phyloP scores from a whole-genome alignment of 2,888 invertebrate species.

The Mesorhabditis belari region DNA sequence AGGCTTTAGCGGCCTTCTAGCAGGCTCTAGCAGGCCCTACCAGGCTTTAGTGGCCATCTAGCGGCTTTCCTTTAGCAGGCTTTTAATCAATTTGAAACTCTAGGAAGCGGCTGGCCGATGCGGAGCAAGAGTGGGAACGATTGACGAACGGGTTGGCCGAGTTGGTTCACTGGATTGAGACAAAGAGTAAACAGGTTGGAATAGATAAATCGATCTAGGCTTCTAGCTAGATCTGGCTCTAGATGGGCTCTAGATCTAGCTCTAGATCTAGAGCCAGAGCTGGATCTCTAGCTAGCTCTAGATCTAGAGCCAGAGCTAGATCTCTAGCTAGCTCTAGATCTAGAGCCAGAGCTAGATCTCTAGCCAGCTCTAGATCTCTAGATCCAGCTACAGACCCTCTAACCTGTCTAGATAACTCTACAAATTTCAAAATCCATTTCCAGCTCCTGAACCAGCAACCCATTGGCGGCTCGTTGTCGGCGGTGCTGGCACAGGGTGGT shows the following conservation, averaged over 20 bases:
- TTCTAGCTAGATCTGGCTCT: conserved; percentile 90
- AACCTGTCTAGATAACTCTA: neutral
- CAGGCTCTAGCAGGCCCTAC: too few relatives aligned
- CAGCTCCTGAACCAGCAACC: conserved; percentile 59
- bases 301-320: too few relatives aligned
- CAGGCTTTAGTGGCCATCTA: too few relatives aligned
- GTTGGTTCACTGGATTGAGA: conserved; percentile 87
- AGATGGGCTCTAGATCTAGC: conserved; percentile 68
- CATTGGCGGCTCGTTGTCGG: conserved; percentile 79
- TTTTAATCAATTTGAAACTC: neutral
- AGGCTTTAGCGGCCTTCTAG: too few relatives aligned
- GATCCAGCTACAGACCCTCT: neutral
- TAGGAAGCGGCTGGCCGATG: conserved; percentile 88
- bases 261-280: too few relatives aligned
- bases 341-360: too few relatives aligned
- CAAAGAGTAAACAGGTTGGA: conserved; percentile 29
- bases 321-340: too few relatives aligned
- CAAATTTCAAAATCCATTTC: neutral
- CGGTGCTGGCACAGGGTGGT: conserved; percentile 67
- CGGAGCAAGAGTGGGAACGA: conserved; percentile 93
- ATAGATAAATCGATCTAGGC: neutral
- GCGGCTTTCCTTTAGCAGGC: neutral
- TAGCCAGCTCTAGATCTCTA: neutral
- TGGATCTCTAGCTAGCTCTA: too few relatives aligned
- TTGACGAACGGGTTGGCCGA: conserved; percentile 78